A percentile compares a stretch with the other conserved stretches of the same genome.
Evolutionary conservation across 2,888 invertebrate species (phyloP).

Genomic region (Brachyptera risi): DNA sequence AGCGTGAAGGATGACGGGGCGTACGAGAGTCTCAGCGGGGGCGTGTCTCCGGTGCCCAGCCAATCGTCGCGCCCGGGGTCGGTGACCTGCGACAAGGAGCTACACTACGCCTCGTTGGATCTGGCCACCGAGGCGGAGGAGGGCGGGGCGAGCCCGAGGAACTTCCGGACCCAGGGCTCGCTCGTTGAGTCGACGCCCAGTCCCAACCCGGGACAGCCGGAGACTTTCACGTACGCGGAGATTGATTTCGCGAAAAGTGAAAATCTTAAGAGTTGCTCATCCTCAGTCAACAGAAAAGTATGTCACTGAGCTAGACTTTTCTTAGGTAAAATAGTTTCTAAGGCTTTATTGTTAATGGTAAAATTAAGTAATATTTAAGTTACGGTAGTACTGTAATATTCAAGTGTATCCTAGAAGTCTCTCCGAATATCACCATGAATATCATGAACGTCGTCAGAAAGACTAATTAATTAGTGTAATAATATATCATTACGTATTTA

Average conservation of each 20-base stretch:
- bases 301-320: constrained; percentile 12
- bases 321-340: neutral
- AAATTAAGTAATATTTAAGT: too few relatives aligned
- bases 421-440: too few relatives aligned
- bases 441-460: too few relatives aligned
- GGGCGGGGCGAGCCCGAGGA: too few relatives aligned
- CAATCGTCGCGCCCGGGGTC: constrained; percentile 2
- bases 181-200: constrained; percentile 37
- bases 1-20: neutral
- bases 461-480: too few relatives aligned
- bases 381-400: too few relatives aligned
- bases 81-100: constrained; percentile 37
- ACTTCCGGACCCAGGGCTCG: constrained; percentile 35
- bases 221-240: constrained; percentile 66
- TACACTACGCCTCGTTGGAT: constrained; percentile 65
- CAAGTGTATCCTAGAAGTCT: too few relatives aligned
- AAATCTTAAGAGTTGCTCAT: constrained; percentile 34
- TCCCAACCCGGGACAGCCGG: constrained; percentile 38
- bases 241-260: constrained; percentile 73
- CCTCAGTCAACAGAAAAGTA: constrained; percentile 18
- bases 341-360: too few relatives aligned
- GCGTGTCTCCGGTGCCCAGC: neutral
- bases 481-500: too few relatives aligned
- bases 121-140: constrained; percentile 46
- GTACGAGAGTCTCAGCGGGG: constrained; percentile 8